Percentiles rank a stretch among this genome's conserved stretches.
phyloP scores from a whole-genome alignment of 2,113 vertebrate species.

The Dipodomys spectabilis region DNA sequence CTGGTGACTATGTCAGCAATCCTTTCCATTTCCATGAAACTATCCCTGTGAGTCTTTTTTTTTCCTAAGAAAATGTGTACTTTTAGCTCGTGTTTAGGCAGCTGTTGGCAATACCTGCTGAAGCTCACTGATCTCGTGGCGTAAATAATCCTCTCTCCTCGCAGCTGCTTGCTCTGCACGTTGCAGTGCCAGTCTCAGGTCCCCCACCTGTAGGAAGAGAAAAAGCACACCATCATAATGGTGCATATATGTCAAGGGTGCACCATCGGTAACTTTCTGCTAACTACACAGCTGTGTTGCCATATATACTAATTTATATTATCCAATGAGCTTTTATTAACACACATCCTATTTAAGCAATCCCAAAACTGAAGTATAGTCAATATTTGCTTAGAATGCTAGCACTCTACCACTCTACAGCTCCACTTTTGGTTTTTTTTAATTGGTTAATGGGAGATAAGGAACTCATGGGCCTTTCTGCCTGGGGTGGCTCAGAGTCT shows the following conservation, averaged over 20 bases:
- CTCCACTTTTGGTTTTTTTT: too few relatives aligned
- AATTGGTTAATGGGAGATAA: too few relatives aligned
- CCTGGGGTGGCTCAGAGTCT: too few relatives aligned
- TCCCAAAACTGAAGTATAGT: background rate
- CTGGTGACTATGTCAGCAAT: background rate
- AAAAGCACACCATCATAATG: background rate
- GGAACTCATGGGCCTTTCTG: too few relatives aligned
- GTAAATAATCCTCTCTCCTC: constrained; percentile 97
- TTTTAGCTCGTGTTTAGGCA: background rate
- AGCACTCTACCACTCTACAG: background rate
- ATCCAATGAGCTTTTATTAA: background rate
- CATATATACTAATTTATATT: background rate
- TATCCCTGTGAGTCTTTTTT: background rate
- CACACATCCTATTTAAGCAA: background rate
- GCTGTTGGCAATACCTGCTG: constrained; percentile 91
- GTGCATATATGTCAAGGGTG: background rate
- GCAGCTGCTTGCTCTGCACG: constrained; percentile 96
- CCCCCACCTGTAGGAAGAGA: constrained; percentile 89
- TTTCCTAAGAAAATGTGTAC: background rate
- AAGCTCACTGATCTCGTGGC: constrained; percentile 95
- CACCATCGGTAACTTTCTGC: background rate
- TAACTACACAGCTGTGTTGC: background rate
- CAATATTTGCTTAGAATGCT: background rate
- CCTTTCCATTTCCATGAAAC: background rate
- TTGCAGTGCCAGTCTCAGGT: constrained; percentile 94